phyloP scores from a whole-genome alignment of 2,797 vertebrate species.

The Sebastes trivittatus region DNA sequence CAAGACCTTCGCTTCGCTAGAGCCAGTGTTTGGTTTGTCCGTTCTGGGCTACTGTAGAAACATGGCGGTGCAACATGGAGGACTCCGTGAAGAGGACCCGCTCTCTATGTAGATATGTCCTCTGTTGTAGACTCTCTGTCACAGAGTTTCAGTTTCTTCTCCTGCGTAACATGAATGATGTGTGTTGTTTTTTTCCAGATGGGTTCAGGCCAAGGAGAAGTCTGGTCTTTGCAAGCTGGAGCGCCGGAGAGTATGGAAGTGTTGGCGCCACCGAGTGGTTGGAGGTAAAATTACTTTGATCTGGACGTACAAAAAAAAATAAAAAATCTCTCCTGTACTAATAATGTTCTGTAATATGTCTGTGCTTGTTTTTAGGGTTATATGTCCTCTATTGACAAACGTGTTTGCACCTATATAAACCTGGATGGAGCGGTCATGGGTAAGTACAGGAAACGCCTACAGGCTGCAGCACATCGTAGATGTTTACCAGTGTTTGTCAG shows the following conservation, averaged over 20 bases:
- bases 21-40: no score
- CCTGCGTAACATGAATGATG: neutral
- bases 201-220: slow-evolving; percentile 89
- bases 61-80: no score
- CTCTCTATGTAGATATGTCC: no score
- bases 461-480: neutral
- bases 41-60: no score
- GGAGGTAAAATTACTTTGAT: slow-evolving; percentile 81
- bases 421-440: slow-evolving; percentile 90
- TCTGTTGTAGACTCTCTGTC: neutral
- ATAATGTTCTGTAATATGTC: neutral
- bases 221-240: slow-evolving; percentile 96
- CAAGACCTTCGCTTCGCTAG: no score
- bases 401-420: slow-evolving; percentile 89
- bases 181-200: slow-evolving; percentile 65
- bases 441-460: slow-evolving; percentile 58
- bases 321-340: no score
- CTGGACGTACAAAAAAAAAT: rapidly evolving
- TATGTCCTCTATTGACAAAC: slow-evolving; percentile 84
- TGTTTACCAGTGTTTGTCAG: neutral
- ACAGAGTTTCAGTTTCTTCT: neutral
- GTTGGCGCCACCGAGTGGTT: slow-evolving; percentile 95
- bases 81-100: no score
- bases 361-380: slow-evolving; percentile 81
- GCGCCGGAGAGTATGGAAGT: slow-evolving; percentile 90